Evolutionary conservation across 2,113 vertebrate genomes (phyloP), one percentile per base, ranked within the genome.

Genomic region (Callithrix jacchus): DNA sequence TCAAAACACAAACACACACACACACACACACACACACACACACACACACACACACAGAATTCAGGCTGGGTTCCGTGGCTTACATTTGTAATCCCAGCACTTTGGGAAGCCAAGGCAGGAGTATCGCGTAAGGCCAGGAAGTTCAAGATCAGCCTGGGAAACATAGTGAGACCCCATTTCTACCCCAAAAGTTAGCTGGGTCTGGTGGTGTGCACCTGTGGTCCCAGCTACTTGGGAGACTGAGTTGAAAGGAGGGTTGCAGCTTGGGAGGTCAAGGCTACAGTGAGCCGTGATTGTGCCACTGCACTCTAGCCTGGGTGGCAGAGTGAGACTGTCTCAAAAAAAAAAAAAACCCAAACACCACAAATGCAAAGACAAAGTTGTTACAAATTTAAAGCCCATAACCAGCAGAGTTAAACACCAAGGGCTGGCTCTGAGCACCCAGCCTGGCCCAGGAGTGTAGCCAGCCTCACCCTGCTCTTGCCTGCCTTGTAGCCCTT

Each of bases 391-490:
- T 77, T 89, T 87, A 47, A 56, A 25, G 54, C n/a, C n/a, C 54
- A 68, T 66, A 35, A 5, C 14, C 3, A 20, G 74, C 47, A 42
- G 23, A 6, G 45, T 61, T 76, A 79, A 61, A 16, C 21, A 14
- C 56, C 20, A 21, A 76, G 61, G 5, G 0, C 0, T 1, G 23
- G 30, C 54, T 35, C 52, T 37, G 49, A 45, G 86, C 0, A 0
- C 10, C 8, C 1, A 40, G 42, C 2, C 45, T 0, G 14, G 35
- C 30, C 25, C 6, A 16, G 10, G n/a, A 3, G 0, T 9, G 52
- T 10, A 11, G 37, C 61, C 13, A 20, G n/a, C 14, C n/a, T 68
- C 16, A 11, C 2, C 42, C 73, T 1, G 47, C 40, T 54, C 71
- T 64, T 40, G 80, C 35, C 76, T 5, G 37, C 54, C 14, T 20